Evolutionary conservation across 2,888 invertebrate genomes (phyloP).

Genomic region (Vandiemenella viatica): DNA sequence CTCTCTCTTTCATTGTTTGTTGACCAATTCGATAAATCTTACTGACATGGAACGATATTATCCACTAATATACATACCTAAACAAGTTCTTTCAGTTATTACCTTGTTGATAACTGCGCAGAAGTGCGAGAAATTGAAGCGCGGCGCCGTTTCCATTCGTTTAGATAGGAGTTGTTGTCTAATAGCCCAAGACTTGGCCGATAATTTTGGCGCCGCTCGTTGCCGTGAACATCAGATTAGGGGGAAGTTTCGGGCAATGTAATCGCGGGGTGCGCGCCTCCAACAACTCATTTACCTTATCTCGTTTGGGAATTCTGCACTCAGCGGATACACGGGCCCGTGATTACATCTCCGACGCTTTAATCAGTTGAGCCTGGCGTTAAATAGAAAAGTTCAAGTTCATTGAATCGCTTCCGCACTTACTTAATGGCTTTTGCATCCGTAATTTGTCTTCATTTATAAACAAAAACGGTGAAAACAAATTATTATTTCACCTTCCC

Average conservation of each 20-base stretch:
- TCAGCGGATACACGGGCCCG: background rate
- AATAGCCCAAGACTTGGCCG: too few species aligned
- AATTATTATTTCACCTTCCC: too few species aligned
- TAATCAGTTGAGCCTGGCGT: background rate
- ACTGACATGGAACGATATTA: too few species aligned
- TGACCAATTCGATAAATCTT: too few species aligned
- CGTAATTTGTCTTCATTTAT: background rate
- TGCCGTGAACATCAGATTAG: background rate
- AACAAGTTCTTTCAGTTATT: too few species aligned
- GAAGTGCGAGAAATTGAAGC: too few species aligned
- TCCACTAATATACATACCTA: too few species aligned
- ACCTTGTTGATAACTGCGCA: too few species aligned
- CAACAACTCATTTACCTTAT: background rate
- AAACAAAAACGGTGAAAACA: too few species aligned
- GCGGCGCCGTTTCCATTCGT: too few species aligned
- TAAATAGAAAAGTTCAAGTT: background rate
- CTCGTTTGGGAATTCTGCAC: background rate
- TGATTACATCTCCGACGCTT: background rate
- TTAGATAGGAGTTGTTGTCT: too few species aligned
- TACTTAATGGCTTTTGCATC: background rate
- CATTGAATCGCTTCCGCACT: background rate
- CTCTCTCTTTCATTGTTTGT: too few species aligned
- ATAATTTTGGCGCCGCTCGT: background rate
- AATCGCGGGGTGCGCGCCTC: background rate
- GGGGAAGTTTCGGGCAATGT: background rate